Evolutionary conservation across 2,888 invertebrate species (phyloP).

Genomic region (Nomada goodeniana): DNA sequence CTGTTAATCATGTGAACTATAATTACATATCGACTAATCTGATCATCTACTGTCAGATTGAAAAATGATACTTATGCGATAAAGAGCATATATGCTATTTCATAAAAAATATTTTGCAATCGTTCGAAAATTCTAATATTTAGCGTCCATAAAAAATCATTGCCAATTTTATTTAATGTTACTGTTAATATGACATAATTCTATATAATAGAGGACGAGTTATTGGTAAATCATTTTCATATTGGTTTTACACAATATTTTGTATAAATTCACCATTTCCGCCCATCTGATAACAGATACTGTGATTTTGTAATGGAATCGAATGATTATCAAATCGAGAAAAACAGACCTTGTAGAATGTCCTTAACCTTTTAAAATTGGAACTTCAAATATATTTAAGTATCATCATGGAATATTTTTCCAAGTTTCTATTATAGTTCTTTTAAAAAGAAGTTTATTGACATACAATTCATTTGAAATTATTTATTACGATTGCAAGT

Average conservation of each 20-base stretch:
- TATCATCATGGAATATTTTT: background rate
- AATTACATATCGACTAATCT: background rate
- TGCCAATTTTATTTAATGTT: background rate
- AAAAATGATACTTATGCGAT: background rate
- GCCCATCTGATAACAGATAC: background rate
- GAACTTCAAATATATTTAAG: slow-evolving; percentile 25
- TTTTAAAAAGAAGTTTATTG: background rate
- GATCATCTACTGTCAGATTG: background rate
- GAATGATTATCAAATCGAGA: slow-evolving; percentile 6
- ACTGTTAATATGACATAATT: slow-evolving; percentile 8
- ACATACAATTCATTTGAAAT: background rate
- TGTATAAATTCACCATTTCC: background rate
- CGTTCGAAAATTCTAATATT: background rate
- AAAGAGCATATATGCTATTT: no score
- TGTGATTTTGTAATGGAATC: background rate
- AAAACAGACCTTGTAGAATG: slow-evolving; percentile 1
- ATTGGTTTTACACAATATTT: background rate
- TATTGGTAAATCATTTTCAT: background rate
- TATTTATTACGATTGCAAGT: background rate
- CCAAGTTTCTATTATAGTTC: background rate
- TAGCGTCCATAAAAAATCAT: background rate
- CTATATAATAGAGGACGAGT: background rate
- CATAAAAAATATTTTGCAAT: background rate
- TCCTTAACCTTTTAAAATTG: slow-evolving; percentile 14
- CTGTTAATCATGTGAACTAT: slow-evolving; percentile 2